A percentile compares a stretch with the other conserved stretches of the same genome.
Conservation (phyloP, 2,888 invertebrate species). For the Aromia moschata region DNA sequence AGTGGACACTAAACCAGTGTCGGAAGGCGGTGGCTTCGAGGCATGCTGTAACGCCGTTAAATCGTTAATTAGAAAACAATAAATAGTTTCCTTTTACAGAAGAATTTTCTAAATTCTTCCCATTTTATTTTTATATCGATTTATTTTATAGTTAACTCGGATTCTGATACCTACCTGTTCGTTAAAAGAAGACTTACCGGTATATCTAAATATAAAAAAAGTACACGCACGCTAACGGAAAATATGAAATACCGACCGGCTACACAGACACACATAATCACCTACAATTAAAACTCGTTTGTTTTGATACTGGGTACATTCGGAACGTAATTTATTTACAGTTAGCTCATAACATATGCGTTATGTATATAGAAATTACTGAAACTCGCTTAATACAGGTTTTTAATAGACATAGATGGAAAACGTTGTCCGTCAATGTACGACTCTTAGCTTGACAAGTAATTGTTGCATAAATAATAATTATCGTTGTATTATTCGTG, state of each 20-base stretch:
- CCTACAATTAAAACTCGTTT: slow-evolving; percentile 32
- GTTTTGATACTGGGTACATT: slow-evolving; percentile 22
- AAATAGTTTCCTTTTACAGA: neutral
- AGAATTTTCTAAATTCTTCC: slow-evolving; percentile 1
- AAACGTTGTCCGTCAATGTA: too few species aligned
- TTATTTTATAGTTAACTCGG: neutral
- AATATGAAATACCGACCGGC: slow-evolving; percentile 29
- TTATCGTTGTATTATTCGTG: too few species aligned
- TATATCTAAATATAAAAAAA: slow-evolving; percentile 1
- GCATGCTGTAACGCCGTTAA: neutral
- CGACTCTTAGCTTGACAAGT: too few species aligned
- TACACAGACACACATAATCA: slow-evolving; percentile 30
- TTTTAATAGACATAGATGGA: too few species aligned
- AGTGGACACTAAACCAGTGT: neutral
- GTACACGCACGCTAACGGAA: slow-evolving; percentile 24
- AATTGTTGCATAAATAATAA: too few species aligned
- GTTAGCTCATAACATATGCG: slow-evolving; percentile 19
- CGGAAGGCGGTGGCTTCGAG: neutral
- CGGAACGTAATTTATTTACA: slow-evolving; percentile 6
- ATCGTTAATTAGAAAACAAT: slow-evolving; percentile 5
- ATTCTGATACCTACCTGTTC: neutral
- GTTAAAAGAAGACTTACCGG: slow-evolving; percentile 1
- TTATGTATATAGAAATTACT: too few species aligned
- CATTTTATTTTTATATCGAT: neutral
- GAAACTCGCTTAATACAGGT: neutral